Evolutionary conservation across 2,797 vertebrate species (phyloP).

Genomic region (Argyrosomus regius): DNA sequence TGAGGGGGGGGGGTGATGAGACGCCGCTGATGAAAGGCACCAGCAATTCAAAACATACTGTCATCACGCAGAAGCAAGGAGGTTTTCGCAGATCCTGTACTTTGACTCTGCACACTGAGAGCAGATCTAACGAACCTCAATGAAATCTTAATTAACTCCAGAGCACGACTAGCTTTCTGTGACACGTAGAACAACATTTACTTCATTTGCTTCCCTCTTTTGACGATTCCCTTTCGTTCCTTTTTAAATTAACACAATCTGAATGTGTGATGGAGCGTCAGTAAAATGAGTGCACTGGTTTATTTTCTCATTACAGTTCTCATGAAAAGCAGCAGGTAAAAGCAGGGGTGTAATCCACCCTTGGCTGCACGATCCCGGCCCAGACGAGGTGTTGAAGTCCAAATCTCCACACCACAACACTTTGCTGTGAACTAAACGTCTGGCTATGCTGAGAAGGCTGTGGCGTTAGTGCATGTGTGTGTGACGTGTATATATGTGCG

Average conservation of each 20-base stretch:
- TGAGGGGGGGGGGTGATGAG: background rate
- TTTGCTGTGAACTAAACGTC: conserved; percentile 68
- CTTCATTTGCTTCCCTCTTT: conserved; percentile 43
- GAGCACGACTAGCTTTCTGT: conserved; percentile 67
- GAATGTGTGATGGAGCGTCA: conserved; percentile 62
- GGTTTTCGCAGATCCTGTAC: conserved; percentile 41
- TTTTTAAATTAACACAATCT: conserved; percentile 61
- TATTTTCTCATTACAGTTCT: conserved; percentile 73
- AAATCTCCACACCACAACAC: conserved; percentile 44
- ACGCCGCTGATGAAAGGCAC: conserved; percentile 64
- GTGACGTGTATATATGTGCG: conserved; percentile 8
- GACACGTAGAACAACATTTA: conserved; percentile 71
- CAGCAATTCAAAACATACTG: conserved; percentile 62
- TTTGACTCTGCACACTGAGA: conserved; percentile 41
- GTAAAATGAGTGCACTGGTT: conserved; percentile 53
- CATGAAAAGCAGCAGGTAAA: conserved; percentile 78
- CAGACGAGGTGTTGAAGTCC: conserved; percentile 62
- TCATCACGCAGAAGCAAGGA: conserved; percentile 57
- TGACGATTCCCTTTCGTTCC: conserved; percentile 47
- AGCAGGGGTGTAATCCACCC: conserved; percentile 36
- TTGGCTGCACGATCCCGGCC: conserved; percentile 51
- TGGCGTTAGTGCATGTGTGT: background rate
- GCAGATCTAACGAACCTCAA: conserved; percentile 58
- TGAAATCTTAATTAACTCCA: conserved; percentile 76
- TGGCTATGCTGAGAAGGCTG: conserved; percentile 46